Evolutionary conservation across 2,797 vertebrate genomes (phyloP).

Genomic region (Sciaenops ocellatus): DNA sequence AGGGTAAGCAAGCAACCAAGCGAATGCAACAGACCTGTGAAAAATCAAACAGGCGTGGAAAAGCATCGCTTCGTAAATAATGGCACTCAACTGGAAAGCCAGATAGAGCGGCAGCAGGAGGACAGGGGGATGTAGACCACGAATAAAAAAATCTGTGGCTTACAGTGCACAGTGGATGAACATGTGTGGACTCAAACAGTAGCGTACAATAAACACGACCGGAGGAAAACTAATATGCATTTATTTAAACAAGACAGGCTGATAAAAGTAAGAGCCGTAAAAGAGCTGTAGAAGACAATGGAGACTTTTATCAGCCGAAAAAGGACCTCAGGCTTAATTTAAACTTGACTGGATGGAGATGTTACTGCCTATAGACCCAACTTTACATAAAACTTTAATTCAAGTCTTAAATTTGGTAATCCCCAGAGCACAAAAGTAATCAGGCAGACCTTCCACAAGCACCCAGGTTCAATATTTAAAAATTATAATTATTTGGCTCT

Average conservation of each 20-base stretch:
- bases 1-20: conserved; percentile 37
- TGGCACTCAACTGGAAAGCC: conserved; percentile 56
- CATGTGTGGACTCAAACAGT: conserved; percentile 25
- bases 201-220: conserved; percentile 12
- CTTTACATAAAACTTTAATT: neutral
- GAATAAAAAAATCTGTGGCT: conserved; percentile 46
- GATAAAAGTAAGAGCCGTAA: neutral
- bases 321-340: neutral
- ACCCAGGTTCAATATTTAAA: neutral
- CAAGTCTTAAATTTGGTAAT: neutral
- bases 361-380: neutral
- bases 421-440: neutral
- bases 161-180: conserved; percentile 20
- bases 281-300: neutral
- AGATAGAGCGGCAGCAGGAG: conserved; percentile 47
- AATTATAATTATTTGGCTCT: neutral
- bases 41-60: conserved; percentile 57
- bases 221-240: conserved; percentile 1
- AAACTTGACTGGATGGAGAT: too few species aligned
- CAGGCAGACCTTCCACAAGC: neutral
- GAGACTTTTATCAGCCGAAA: neutral
- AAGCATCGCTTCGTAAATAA: conserved; percentile 63
- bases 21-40: conserved; percentile 61
- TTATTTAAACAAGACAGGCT: conserved; percentile 33
- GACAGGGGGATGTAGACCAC: conserved; percentile 37